Conservation (phyloP, 2,113 vertebrate species). For the Actinemys pallida region DNA sequence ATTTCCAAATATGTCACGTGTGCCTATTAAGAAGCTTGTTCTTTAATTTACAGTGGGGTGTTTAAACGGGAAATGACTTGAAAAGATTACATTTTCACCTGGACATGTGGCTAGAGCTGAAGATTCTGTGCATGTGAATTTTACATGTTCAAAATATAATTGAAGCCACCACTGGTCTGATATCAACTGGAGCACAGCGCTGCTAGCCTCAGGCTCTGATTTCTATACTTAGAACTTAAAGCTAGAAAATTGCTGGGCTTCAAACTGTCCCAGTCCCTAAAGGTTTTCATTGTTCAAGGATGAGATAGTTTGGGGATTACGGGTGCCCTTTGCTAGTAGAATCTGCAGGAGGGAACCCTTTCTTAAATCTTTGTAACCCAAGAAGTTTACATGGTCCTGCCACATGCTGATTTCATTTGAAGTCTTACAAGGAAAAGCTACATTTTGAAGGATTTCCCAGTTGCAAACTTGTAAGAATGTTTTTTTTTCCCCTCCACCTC, state of each 20-base stretch:
- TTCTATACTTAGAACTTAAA: conserved; percentile 31
- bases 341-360: background rate
- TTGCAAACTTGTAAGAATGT: background rate
- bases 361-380: background rate
- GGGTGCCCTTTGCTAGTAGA: background rate
- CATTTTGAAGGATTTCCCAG: background rate
- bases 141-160: background rate
- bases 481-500: background rate
- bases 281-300: background rate
- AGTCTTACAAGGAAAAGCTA: background rate
- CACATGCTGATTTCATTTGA: background rate
- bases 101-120: background rate
- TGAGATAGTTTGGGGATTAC: background rate
- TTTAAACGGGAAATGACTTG: background rate
- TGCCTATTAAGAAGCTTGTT: background rate
- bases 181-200: background rate
- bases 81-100: background rate
- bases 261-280: background rate
- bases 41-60: background rate
- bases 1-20: background rate
- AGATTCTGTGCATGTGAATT: background rate
- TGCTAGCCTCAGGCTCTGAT: background rate
- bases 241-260: conserved; percentile 21
- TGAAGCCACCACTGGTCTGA: background rate
- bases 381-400: background rate